Evolutionary conservation across 2,797 vertebrate genomes (phyloP), one percentile per base, ranked within the genome.

Genomic region (Sitta carolinensis): DNA sequence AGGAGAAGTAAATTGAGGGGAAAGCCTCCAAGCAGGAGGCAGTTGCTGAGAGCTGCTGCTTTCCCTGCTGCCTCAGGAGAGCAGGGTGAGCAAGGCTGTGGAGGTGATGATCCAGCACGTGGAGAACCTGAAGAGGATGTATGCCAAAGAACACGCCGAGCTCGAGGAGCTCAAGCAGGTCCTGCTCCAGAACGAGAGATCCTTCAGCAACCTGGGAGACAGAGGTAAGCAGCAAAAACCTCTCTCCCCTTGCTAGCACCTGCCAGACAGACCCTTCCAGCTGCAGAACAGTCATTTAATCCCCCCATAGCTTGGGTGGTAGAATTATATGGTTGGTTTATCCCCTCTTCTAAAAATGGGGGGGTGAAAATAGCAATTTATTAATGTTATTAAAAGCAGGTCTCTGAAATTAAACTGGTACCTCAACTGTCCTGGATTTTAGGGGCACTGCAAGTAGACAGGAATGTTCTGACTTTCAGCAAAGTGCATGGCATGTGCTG

Each of bases 101-200:
- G 99, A 99, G 96, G 98, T 99, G 78, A 99, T 99, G 99, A 99
- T 99, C 94, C 99, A 99, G 90, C 99, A 99, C 0, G 99, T 99
- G 70, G 99, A 99, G 96, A 99, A 99, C 97, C 94, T 99, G 97
- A 99, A 98, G 97, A 98, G 99, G 77, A 98, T 98, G 98, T 99
- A 99, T 4, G 98, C 99, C 8, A 99, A 99, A 79, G 99, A 99
- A 47, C 99, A 99, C 0, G 97, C 98, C 0, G 99, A 99, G 87
- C 98, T 99, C 32, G 97, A 99, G 93, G 99, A 99, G 92, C 98
- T 99, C 54, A 98, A 98, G 82, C 98, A 99, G 95, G 97, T 98
- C 10, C 97, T 99, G 43, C 93, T 98, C 88, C 98, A 99, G 89
- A 99, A 98, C 0, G 99, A 99, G 93, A 98, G 98, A 50, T 98